Evolutionary conservation across 2,888 invertebrate genomes (phyloP), one percentile per base, ranked within the genome.

Genomic region (Acanthosepion esculentum): DNA sequence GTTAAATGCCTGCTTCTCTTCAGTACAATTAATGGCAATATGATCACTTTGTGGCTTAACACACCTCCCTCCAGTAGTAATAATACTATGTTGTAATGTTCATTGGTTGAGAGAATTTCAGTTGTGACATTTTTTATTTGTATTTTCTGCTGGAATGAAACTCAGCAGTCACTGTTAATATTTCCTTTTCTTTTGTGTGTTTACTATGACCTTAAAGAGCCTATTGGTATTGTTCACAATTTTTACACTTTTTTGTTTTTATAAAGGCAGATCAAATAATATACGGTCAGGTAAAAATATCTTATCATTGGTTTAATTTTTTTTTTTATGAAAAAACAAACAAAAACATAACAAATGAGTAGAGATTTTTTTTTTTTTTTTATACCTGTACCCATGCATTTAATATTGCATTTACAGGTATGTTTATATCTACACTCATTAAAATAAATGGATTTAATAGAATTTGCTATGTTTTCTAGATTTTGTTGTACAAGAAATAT

Each of bases 341-440:
- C 20, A 1, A 20, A 59, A 2, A 23, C 23, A 20, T 7, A 20
- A 59, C 20, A 78, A 78, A 78, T 29, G 10, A n/a, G 78, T 78
- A 78, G 78, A n/a, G n/a, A n/a, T n/a, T n/a, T 29, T 29, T 29
- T 33, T 33, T 33, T 18, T 15, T 12, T 15, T 15, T 78, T 78
- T 10, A n/a, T 33, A 78, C 78, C n/a, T 78, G 78, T 78, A 78
- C n/a, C 15, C 8, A 78, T 78, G n/a, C 33, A 15, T 78, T 15
- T 78, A n/a, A 78, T 33, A 78, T 78, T 78, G 78, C 78, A 78
- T 78, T 78, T 78, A 78, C 78, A 78, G 78, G 78, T 78, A n/a
- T 78, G n/a, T 78, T 78, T n/a, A n/a, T 78, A 78, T 78, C n/a
- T 78, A n/a, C 78, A 78, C 33, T n/a, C 8, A 78, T n/a, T 78